Evolutionary conservation across 2,113 vertebrate species (phyloP).

Genomic region (Sorex araneus): DNA sequence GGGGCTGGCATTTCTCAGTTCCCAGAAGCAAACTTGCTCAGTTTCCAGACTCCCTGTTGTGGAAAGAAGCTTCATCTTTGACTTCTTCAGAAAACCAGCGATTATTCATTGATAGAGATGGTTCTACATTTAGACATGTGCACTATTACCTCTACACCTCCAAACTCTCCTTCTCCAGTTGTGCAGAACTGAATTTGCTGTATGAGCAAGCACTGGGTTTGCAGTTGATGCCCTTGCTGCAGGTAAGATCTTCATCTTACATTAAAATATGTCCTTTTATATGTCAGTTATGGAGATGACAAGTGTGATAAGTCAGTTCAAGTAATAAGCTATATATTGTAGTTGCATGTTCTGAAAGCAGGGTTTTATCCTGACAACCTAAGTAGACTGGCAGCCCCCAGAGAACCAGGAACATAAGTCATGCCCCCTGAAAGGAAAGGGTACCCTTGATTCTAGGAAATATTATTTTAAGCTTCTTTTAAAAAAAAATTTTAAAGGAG

Average conservation of each 20-base stretch:
- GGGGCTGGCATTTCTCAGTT: constrained; percentile 87
- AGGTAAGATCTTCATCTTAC: constrained; percentile 79
- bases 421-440: background rate
- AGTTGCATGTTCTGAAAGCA: constrained; percentile 50
- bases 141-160: constrained; percentile 86
- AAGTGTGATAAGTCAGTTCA: constrained; percentile 58
- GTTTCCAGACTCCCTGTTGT: constrained; percentile 86
- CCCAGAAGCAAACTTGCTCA: constrained; percentile 81
- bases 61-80: constrained; percentile 84
- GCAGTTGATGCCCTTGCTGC: constrained; percentile 84
- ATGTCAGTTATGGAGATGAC: constrained; percentile 20
- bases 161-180: constrained; percentile 83
- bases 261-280: constrained; percentile 24
- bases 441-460: constrained; percentile 33
- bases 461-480: constrained; percentile 7
- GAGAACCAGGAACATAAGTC: background rate
- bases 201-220: constrained; percentile 85
- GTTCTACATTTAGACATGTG: constrained; percentile 86
- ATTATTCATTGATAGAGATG: constrained; percentile 86
- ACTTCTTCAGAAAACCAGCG: constrained; percentile 76
- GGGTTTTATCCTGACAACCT: constrained; percentile 52
- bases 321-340: constrained; percentile 25
- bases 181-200: constrained; percentile 83
- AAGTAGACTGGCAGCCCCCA: background rate
- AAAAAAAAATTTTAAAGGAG: constrained; percentile 57